Evolutionary conservation across 2,113 vertebrate species (phyloP).

Genomic region (Cathartes aura): DNA sequence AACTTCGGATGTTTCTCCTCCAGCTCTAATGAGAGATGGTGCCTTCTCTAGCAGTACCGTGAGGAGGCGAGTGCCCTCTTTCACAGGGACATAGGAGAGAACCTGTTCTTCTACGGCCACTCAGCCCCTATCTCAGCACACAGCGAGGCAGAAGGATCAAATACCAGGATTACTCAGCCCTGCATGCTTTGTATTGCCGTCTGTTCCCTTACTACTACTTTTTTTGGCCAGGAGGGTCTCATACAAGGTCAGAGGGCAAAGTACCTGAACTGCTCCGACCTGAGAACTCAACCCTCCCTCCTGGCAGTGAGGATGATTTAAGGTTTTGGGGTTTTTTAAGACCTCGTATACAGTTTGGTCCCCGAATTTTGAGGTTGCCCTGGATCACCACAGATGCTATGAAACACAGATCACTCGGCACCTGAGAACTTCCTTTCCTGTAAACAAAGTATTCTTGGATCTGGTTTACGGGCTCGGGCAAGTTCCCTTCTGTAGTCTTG

Average conservation of each 20-base stretch:
- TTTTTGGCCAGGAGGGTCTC: background rate
- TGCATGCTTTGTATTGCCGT: rapidly evolving
- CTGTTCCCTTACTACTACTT: background rate
- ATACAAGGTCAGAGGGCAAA: background rate
- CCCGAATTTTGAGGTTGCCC: background rate
- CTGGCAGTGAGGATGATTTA: background rate
- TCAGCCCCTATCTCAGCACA: rapidly evolving
- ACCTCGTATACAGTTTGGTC: background rate
- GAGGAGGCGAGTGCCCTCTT: background rate
- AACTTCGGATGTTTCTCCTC: background rate
- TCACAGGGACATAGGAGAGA: background rate
- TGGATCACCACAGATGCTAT: background rate
- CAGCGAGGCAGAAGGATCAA: background rate
- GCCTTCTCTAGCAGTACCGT: background rate
- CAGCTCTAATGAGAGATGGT: background rate
- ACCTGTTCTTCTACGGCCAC: rapidly evolving
- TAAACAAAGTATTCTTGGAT: background rate
- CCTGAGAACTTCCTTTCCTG: background rate
- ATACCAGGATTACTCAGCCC: background rate
- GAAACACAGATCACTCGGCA: background rate
- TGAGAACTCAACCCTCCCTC: background rate
- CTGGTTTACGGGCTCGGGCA: background rate
- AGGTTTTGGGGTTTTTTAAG: background rate
- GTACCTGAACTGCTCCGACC: background rate
- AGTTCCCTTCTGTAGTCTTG: background rate